Percentiles rank a stretch among this genome's conserved stretches.
Conservation (phyloP, 35 echinoderm and acorn worm species). For the Acanthaster planci region DNA sequence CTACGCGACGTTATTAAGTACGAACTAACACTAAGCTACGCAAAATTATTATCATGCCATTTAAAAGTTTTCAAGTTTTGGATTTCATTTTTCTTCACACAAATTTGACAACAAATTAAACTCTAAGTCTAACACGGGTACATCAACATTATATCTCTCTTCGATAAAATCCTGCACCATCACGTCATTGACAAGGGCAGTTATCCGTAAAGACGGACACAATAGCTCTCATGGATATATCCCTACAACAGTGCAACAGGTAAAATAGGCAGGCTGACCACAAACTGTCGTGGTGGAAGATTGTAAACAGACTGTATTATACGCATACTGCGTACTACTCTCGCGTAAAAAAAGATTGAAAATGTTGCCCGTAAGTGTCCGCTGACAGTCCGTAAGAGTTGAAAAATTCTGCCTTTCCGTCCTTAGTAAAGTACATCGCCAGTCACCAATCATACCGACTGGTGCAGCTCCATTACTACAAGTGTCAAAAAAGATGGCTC, state of each 20-base stretch:
- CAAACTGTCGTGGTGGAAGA: slow-evolving; percentile 35
- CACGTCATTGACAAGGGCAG: background rate
- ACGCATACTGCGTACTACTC: background rate
- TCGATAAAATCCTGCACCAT: background rate
- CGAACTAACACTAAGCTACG: too few species aligned
- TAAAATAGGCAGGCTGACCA: slow-evolving; percentile 55
- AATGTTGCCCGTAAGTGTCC: background rate
- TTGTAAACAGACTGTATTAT: slow-evolving; percentile 17
- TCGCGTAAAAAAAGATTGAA: slow-evolving; percentile 11
- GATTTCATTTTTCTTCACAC: too few species aligned
- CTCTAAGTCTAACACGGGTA: too few species aligned
- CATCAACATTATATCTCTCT: background rate
- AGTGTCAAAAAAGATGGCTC: background rate
- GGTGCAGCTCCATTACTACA: background rate
- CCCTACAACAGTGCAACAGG: slow-evolving; percentile 17
- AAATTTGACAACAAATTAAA: too few species aligned
- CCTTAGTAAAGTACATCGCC: slow-evolving; percentile 23
- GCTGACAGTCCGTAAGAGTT: slow-evolving; percentile 44
- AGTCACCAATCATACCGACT: background rate
- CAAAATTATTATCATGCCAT: too few species aligned
- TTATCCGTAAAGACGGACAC: background rate
- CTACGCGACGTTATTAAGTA: background rate
- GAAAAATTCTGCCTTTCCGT: slow-evolving; percentile 41
- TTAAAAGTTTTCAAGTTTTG: too few species aligned
- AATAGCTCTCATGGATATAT: slow-evolving; percentile 8